phyloP scores from a whole-genome alignment of 2,888 invertebrate species.

The Drosophila subquinaria region DNA sequence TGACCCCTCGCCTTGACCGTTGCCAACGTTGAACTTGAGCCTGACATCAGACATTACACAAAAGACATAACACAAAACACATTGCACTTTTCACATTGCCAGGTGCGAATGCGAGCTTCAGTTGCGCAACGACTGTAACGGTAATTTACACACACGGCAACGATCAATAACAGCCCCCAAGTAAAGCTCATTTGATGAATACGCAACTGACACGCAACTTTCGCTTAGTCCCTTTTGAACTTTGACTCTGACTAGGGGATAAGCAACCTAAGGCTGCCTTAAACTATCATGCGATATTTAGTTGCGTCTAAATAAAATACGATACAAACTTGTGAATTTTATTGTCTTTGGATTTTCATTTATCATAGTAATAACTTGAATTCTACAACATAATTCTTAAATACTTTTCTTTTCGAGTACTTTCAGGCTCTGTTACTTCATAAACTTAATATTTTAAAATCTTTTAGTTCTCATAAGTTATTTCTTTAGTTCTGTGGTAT shows the following conservation, averaged over 20 bases:
- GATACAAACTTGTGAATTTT: neutral
- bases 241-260: conserved; percentile 11
- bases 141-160: conserved; percentile 10
- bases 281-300: conserved; percentile 5
- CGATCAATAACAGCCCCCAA: conserved; percentile 60
- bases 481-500: no score
- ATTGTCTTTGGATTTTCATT: neutral
- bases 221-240: conserved; percentile 15
- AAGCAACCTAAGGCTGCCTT: neutral
- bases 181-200: conserved; percentile 56
- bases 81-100: conserved; percentile 12
- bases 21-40: conserved; percentile 66
- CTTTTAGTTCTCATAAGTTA: no score
- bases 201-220: conserved; percentile 69
- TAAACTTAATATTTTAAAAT: no score
- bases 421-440: no score
- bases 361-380: neutral
- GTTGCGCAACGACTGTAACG: conserved; percentile 62
- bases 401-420: no score
- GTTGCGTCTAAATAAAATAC: neutral
- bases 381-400: no score
- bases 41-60: conserved; percentile 12
- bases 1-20: conserved; percentile 76
- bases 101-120: conserved; percentile 33
- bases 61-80: neutral